Conservation (phyloP, 2,797 vertebrate genomes). For the Microctenopoma steveboyesi region DNA sequence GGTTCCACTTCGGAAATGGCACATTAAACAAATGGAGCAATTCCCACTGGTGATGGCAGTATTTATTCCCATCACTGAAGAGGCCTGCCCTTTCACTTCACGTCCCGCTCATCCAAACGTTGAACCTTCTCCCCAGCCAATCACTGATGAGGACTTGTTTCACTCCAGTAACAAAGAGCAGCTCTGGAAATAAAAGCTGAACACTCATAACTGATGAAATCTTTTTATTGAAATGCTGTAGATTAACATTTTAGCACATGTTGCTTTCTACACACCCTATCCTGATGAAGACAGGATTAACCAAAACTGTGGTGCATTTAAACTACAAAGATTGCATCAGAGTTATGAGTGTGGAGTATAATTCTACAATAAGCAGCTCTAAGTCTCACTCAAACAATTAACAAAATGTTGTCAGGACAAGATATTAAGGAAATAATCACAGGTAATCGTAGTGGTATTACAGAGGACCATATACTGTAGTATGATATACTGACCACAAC, state of each 20-base stretch:
- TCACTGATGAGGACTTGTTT: slow-evolving; percentile 23
- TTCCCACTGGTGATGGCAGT: slow-evolving; percentile 69
- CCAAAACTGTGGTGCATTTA: slow-evolving; percentile 11
- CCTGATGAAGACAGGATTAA: neutral
- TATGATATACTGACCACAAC: too few species aligned
- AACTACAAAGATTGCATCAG: slow-evolving; percentile 31
- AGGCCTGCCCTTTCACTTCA: slow-evolving; percentile 74
- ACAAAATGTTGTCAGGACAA: neutral
- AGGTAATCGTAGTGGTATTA: too few species aligned
- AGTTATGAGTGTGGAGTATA: neutral
- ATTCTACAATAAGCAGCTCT: neutral
- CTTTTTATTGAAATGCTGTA: slow-evolving; percentile 8
- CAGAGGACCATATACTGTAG: too few species aligned
- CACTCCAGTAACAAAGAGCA: slow-evolving; percentile 22
- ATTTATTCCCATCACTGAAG: slow-evolving; percentile 69
- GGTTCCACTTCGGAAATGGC: slow-evolving; percentile 70
- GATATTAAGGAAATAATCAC: neutral
- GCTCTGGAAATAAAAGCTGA: slow-evolving; percentile 5
- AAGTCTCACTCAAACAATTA: slow-evolving; percentile 4
- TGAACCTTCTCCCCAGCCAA: neutral
- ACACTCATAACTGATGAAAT: slow-evolving; percentile 16
- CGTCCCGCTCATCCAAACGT: slow-evolving; percentile 53
- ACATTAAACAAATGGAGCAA: slow-evolving; percentile 79
- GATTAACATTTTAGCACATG: slow-evolving; percentile 10
- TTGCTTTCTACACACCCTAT: neutral